Conservation (phyloP, 2,113 vertebrate genomes). For the Melanocharis versteri region DNA sequence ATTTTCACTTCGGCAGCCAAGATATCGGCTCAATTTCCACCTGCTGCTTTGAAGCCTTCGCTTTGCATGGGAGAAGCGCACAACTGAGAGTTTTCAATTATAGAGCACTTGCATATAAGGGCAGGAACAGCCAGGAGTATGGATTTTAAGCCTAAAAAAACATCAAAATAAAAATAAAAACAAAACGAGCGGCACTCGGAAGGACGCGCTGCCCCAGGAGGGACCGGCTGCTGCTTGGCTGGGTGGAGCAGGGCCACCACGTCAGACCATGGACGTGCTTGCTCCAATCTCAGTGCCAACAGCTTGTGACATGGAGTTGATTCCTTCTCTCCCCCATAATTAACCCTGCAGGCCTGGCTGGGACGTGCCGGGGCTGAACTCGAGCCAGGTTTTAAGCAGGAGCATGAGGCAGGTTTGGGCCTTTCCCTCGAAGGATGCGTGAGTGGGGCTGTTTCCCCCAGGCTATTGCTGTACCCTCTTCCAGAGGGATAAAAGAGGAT, state of each 20-base stretch:
- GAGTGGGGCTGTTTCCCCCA: not conserved
- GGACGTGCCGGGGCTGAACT: not conserved
- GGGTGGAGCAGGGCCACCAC: not conserved
- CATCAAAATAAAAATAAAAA: not conserved
- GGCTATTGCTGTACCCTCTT: not conserved
- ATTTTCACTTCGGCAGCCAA: constrained; percentile 15
- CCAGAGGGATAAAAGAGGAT: not conserved
- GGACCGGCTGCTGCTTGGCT: not conserved
- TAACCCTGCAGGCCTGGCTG: not conserved
- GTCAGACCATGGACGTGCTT: accelerated
- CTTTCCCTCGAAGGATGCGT: accelerated
- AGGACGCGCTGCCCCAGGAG: not conserved
- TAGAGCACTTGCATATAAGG: not conserved
- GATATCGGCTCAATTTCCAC: constrained; percentile 51
- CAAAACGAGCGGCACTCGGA: not conserved
- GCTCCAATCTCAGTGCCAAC: not conserved
- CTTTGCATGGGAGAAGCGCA: constrained; percentile 1
- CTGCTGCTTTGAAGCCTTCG: constrained; percentile 22
- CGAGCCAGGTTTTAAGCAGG: not conserved
- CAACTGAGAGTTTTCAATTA: constrained; percentile 52
- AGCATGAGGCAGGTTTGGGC: not conserved
- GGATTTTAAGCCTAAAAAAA: not conserved
- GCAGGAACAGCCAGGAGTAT: not conserved
- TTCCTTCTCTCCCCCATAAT: not conserved
- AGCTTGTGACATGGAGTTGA: accelerated